Percentiles rank a stretch among this genome's conserved stretches.
phyloP scores from a whole-genome alignment of 2,888 invertebrate species.

The Troilus luridus region DNA sequence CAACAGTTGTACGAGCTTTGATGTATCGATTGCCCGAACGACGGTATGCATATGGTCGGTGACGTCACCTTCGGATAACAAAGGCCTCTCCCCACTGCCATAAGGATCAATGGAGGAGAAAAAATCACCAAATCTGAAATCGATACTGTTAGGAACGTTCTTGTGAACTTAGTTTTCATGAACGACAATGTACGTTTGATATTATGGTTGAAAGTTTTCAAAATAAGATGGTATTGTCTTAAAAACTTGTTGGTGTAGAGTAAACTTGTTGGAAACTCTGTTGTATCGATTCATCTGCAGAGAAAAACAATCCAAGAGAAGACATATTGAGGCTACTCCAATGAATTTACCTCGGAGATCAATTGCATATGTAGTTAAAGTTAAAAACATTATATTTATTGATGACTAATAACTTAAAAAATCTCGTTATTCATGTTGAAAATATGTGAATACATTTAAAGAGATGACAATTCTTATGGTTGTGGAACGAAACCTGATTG shows the following conservation, averaged over 20 bases:
- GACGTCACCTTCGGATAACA: slow-evolving; percentile 36
- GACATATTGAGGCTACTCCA: too few relatives aligned
- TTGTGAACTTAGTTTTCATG: not conserved
- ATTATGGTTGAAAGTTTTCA: not conserved
- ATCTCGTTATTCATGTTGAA: too few relatives aligned
- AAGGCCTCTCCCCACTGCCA: not conserved
- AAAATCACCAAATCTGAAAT: not conserved
- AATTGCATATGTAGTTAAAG: too few relatives aligned
- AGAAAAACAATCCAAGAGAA: too few relatives aligned
- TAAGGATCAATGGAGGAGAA: not conserved
- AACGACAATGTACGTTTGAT: not conserved
- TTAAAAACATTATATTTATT: too few relatives aligned
- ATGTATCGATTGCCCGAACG: not conserved
- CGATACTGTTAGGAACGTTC: not conserved
- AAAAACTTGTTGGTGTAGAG: not conserved
- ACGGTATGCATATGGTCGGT: slow-evolving; percentile 32
- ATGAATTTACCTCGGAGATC: too few relatives aligned
- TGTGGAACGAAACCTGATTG: too few relatives aligned
- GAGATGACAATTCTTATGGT: too few relatives aligned
- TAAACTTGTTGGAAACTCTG: too few relatives aligned
- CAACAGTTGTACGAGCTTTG: slow-evolving; percentile 43
- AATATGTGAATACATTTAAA: too few relatives aligned
- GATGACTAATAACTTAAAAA: too few relatives aligned
- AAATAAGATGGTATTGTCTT: not conserved
- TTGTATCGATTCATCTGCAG: too few relatives aligned